Evolutionary conservation across 2,888 invertebrate genomes (phyloP).

Genomic region (Ectemnius continuus): DNA sequence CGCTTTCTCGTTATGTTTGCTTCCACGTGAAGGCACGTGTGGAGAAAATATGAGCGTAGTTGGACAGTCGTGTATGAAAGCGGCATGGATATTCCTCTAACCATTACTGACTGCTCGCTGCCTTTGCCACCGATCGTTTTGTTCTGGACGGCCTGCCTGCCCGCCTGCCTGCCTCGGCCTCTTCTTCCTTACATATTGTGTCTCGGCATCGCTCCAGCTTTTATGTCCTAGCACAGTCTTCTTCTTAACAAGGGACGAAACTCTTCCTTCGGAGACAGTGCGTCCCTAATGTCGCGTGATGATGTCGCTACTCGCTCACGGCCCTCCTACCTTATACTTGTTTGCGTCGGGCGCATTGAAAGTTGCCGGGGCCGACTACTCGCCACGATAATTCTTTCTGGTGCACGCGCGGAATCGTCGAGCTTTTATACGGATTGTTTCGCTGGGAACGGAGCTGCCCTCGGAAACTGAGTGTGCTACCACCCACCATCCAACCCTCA

Average conservation of each 20-base stretch:
- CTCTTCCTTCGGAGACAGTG: constrained; percentile 38
- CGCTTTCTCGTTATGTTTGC: no score
- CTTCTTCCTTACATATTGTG: background rate
- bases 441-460: background rate
- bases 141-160: background rate
- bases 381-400: constrained; percentile 25
- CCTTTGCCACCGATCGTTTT: background rate
- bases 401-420: background rate
- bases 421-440: constrained; percentile 42
- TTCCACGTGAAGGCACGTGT: no score
- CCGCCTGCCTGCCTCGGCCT: background rate
- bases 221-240: background rate
- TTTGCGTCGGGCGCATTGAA: constrained; percentile 43
- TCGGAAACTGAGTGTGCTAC: background rate
- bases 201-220: background rate
- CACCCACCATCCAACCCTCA: background rate
- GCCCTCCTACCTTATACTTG: constrained; percentile 16
- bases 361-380: constrained; percentile 42
- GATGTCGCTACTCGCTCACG: background rate
- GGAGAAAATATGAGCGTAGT: constrained; percentile 70
- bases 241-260: constrained; percentile 19
- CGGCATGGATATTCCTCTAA: constrained; percentile 66
- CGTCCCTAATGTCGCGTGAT: constrained; percentile 52
- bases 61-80: constrained; percentile 63
- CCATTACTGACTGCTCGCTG: constrained; percentile 55